Base-by-base conservation (phyloP, 2,888 invertebrate species). In the Steinernema hermaphroditum region DNA sequence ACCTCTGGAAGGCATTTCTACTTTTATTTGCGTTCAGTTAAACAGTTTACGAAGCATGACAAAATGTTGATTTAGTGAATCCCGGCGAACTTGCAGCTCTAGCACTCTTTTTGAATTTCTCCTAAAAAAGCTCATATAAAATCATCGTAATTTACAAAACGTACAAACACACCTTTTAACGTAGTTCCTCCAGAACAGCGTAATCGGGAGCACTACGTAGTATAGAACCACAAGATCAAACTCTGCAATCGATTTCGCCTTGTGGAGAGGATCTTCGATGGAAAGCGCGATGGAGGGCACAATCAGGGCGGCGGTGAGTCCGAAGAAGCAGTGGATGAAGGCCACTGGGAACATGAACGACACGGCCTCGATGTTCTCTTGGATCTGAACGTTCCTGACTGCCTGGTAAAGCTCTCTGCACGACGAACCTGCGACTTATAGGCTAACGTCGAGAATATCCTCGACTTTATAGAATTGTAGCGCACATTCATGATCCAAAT, bases 331-430 rank as follows among this genome's bases (percentile, higher is more conserved):
- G 54, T 54, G 54, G 24, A 54, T n/a, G 43, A 44, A 41, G 1
- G 69, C 24, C 12, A 69, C 43, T 9, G 43, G 43, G 24, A 69
- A 69, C 27, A 41, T 69, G n/a, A 41, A 27, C 22, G 69, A 22
- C 16, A 69, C 69, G 24, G 69, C 41, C 43, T 69, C 69, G 24
- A 41, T 44, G 69, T 69, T 44, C 29, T 69, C 54, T 54, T 54
- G 54, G 27, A 54, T 54, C 54, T 54, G 54, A 16, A n/a, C n/a
- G n/a, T n/a, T n/a, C n/a, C n/a, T n/a, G n/a, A n/a, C n/a, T n/a
- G n/a, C n/a, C n/a, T n/a, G n/a, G n/a, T n/a, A n/a, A n/a, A n/a
- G n/a, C n/a, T n/a, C n/a, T n/a, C n/a, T n/a, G n/a, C n/a, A n/a
- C n/a, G 19, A 6, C 46, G 46, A 9, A 54, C 54, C 27, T 54